Conservation (phyloP, 2,888 invertebrate species). For the Leptinotarsa juncta region DNA sequence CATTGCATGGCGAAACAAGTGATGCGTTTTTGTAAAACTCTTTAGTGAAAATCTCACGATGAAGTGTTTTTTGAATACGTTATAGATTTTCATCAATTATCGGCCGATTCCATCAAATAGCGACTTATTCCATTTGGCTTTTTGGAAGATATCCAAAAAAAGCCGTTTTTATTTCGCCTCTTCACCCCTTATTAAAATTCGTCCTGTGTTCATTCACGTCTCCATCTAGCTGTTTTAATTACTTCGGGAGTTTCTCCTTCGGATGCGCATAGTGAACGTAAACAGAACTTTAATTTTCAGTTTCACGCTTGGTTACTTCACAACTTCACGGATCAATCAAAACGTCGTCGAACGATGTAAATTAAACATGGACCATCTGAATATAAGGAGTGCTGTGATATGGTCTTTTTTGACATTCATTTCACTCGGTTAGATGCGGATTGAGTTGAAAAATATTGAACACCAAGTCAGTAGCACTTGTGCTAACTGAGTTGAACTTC, state of each 20-base stretch:
- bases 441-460: neutral
- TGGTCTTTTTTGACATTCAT: neutral
- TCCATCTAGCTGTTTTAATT: conserved; percentile 10
- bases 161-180: neutral
- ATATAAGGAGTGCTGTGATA: neutral
- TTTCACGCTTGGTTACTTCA: conserved; percentile 9
- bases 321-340: conserved; percentile 14
- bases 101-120: neutral
- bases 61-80: too few species aligned
- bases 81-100: too few species aligned
- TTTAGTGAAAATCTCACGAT: too few species aligned
- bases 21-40: too few species aligned
- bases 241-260: conserved; percentile 7
- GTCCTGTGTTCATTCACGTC: neutral
- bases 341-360: conserved; percentile 6
- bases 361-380: conserved; percentile 3
- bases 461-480: too few species aligned
- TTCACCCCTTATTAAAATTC: conserved; percentile 3
- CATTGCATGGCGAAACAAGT: too few species aligned
- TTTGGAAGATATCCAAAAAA: neutral
- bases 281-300: conserved; percentile 11
- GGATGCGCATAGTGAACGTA: conserved; percentile 11
- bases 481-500: too few species aligned
- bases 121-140: neutral
- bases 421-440: neutral